These are phyloP conservation scores for Pachypsylla venusta DNA, from an alignment of 1,140 invertebrate species.

Conservation along the genomic window DNA sequence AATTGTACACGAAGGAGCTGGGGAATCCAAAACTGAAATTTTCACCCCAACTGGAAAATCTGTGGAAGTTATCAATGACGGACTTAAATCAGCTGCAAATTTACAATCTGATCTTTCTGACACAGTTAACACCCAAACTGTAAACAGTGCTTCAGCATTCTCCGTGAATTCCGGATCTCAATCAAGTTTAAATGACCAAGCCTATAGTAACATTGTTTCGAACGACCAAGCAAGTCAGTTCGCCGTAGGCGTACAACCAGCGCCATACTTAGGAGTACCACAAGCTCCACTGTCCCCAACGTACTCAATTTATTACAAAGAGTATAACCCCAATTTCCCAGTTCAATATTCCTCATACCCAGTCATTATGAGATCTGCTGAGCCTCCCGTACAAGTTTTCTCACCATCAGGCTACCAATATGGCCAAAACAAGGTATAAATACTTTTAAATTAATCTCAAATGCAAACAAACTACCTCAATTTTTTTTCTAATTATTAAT, in stretches of 20 bases:
- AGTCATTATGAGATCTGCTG: background rate
- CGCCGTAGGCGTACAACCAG: too few relatives aligned
- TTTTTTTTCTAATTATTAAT: too few relatives aligned
- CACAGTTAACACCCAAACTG: background rate
- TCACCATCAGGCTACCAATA: background rate
- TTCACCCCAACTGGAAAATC: background rate
- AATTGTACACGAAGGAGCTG: background rate
- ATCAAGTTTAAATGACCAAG: background rate
- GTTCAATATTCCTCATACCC: background rate
- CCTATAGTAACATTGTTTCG: background rate
- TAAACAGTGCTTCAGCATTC: background rate
- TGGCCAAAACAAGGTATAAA: background rate
- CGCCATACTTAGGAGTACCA: background rate
- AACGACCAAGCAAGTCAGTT: background rate
- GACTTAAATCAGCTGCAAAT: background rate
- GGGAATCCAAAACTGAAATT: background rate
- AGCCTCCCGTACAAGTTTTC: background rate
- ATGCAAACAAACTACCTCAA: too few relatives aligned
- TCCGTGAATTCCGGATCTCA: too few relatives aligned
- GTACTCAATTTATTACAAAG: background rate
- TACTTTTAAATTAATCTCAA: too few relatives aligned
- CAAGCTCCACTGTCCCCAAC: background rate
- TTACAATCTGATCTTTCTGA: background rate
- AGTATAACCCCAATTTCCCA: background rate
- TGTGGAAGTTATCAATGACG: background rate